Percentiles rank a stretch among this genome's conserved stretches.
These are phyloP conservation scores for Phalloptychus januarius DNA, from an alignment of 2,797 vertebrate species.

Conservation along the genomic window DNA sequence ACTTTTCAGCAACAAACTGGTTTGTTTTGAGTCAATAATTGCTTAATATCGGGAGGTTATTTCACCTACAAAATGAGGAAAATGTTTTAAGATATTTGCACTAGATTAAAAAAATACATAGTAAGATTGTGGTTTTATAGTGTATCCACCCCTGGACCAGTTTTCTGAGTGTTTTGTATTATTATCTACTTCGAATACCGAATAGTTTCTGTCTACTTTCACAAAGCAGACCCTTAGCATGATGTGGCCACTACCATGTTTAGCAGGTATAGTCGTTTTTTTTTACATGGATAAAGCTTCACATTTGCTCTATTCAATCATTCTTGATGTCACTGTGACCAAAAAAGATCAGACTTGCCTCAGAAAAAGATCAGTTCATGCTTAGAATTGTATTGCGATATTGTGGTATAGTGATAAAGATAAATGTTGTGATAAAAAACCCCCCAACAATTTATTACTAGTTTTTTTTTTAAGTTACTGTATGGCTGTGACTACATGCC, in stretches of 20 bases:
- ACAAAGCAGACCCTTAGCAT: background rate
- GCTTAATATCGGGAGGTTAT: too few relatives aligned
- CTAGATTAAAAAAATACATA: too few relatives aligned
- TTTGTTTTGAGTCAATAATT: too few relatives aligned
- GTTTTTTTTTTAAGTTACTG: background rate
- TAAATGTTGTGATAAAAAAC: too few relatives aligned
- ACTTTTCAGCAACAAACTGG: too few relatives aligned
- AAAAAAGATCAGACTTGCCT: background rate
- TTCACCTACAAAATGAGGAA: too few relatives aligned
- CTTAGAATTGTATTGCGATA: too few relatives aligned
- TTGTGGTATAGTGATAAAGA: too few relatives aligned
- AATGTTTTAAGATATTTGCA: too few relatives aligned
- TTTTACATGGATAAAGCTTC: background rate
- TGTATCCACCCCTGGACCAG: background rate
- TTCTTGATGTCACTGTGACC: background rate
- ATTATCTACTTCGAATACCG: background rate
- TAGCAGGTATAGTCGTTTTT: background rate
- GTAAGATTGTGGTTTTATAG: too few relatives aligned
- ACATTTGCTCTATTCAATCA: background rate
- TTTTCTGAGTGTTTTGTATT: background rate
- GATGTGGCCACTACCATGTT: background rate
- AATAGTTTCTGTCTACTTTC: background rate
- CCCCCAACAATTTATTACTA: background rate
- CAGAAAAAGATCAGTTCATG: too few relatives aligned
- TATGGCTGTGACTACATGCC: background rate